phyloP scores from a whole-genome alignment of 2,888 invertebrate species.

The Emmelina monodactyla region DNA sequence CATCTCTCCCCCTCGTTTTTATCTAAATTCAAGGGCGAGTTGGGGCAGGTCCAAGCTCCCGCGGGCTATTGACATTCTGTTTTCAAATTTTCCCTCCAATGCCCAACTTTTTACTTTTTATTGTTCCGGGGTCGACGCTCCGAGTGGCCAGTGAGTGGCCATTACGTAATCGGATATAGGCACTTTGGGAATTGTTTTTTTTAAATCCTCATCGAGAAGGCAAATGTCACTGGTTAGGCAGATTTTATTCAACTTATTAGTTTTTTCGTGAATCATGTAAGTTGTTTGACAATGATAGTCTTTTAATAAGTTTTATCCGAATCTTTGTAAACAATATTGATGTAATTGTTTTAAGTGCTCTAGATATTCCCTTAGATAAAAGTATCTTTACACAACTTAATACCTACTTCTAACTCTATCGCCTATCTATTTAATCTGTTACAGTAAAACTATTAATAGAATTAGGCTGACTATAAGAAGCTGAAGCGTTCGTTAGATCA shows the following conservation, averaged over 20 bases:
- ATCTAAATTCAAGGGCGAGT: slow-evolving; percentile 65
- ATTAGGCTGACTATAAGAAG: no score
- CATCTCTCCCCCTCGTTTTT: slow-evolving; percentile 60
- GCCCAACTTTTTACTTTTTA: slow-evolving; percentile 65
- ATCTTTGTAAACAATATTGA: neutral
- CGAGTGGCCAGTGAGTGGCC: slow-evolving; percentile 39
- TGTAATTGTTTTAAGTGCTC: neutral
- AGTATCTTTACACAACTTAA: slow-evolving; percentile 51
- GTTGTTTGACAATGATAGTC: no score
- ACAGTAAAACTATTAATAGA: slow-evolving; percentile 11
- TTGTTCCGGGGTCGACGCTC: slow-evolving; percentile 51
- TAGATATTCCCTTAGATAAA: slow-evolving; percentile 2
- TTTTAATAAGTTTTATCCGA: neutral
- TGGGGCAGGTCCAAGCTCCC: slow-evolving; percentile 61
- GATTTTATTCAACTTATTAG: no score
- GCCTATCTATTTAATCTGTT: slow-evolving; percentile 36
- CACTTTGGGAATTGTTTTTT: neutral
- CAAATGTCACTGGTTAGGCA: no score
- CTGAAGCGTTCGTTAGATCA: no score
- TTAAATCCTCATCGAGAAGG: neutral
- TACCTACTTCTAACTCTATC: slow-evolving; percentile 43
- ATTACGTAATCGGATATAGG: slow-evolving; percentile 28
- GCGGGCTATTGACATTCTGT: slow-evolving; percentile 65
- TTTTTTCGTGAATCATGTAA: no score
- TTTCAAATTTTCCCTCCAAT: slow-evolving; percentile 63